phyloP scores from a whole-genome alignment of 2,797 vertebrate species.

The Leptodactylus fallax region DNA sequence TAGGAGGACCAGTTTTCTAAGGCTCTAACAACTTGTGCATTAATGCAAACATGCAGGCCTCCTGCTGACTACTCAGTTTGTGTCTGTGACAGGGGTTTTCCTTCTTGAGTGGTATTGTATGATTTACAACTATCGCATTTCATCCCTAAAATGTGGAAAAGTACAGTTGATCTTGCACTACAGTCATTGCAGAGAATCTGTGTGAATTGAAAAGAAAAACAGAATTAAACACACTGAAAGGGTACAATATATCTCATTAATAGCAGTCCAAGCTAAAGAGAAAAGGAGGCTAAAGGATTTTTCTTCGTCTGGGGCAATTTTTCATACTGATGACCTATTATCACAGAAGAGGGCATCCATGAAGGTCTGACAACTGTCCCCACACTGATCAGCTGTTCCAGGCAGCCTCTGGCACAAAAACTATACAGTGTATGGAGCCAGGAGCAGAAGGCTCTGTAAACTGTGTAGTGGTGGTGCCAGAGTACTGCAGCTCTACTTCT shows the following conservation, averaged over 20 bases:
- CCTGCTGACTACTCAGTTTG: neutral
- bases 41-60: neutral
- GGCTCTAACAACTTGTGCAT: neutral
- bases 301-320: too few relatives aligned
- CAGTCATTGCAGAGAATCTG: constrained; percentile 97
- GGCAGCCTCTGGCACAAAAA: too few relatives aligned
- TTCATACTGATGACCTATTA: too few relatives aligned
- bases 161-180: constrained; percentile 83
- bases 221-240: neutral
- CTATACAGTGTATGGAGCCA: too few relatives aligned
- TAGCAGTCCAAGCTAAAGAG: neutral
- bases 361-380: too few relatives aligned
- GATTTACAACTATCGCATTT: constrained; percentile 90
- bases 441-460: too few relatives aligned
- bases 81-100: constrained; percentile 70
- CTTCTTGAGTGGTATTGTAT: constrained; percentile 91
- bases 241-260: neutral
- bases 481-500: too few relatives aligned
- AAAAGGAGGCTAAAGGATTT: too few relatives aligned
- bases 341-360: too few relatives aligned
- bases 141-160: constrained; percentile 93
- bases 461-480: too few relatives aligned
- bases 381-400: too few relatives aligned
- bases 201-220: constrained; percentile 45
- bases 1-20: neutral